These are phyloP conservation scores for Buathra laborator DNA, from an alignment of 2,888 invertebrate genomes.

Conservation along the genomic window DNA sequence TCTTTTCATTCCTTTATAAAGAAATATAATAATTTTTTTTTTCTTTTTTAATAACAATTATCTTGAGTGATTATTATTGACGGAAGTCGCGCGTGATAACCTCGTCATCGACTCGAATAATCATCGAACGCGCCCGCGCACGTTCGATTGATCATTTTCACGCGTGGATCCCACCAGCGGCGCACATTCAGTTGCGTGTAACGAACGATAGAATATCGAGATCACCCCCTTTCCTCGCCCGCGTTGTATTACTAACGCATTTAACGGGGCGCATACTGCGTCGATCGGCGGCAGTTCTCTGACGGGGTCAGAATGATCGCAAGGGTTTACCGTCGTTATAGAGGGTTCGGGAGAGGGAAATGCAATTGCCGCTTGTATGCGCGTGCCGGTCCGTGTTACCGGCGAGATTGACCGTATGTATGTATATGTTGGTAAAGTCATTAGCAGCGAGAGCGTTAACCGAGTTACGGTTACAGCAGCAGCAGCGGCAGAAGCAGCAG, in stretches of 20 bases:
- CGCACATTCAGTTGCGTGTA: neutral
- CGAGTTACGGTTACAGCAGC: conserved; percentile 79
- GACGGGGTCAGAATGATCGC: conserved; percentile 22
- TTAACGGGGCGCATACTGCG: neutral
- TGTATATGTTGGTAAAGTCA: conserved; percentile 77
- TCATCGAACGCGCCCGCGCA: neutral
- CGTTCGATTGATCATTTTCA: conserved; percentile 2
- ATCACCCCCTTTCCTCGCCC: neutral
- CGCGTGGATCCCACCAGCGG: neutral
- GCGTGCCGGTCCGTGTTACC: conserved; percentile 53
- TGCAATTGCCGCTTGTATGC: conserved; percentile 61
- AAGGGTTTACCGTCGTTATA: conserved; percentile 24
- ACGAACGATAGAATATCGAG: conserved; percentile 17
- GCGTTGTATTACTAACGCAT: neutral
- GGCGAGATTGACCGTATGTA: conserved; percentile 73
- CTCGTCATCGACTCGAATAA: neutral
- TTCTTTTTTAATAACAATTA: too few species aligned
- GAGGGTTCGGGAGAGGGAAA: conserved; percentile 24
- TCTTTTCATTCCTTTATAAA: too few species aligned
- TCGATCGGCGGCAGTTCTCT: neutral
- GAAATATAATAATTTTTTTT: too few species aligned
- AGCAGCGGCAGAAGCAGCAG: conserved; percentile 61
- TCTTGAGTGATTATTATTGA: neutral
- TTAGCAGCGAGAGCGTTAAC: conserved; percentile 79
- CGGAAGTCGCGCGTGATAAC: neutral